A percentile compares a stretch with the other conserved stretches of the same genome.
Evolutionary conservation across 1,140 invertebrate species (phyloP).

Genomic region (Tetragnatha versicolor): DNA sequence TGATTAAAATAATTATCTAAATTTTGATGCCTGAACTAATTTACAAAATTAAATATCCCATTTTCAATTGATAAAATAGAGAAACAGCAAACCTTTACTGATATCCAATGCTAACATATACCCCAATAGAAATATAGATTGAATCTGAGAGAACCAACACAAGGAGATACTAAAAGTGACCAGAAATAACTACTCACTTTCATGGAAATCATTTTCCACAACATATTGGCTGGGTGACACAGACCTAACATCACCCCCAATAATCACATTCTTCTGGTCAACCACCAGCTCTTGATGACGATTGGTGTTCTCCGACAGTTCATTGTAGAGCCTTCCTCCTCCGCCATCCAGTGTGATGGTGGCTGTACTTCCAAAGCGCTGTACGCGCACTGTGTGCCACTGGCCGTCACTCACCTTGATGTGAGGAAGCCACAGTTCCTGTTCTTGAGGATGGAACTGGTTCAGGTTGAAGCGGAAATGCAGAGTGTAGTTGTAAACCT

Average conservation of each 20-base stretch:
- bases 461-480: conserved; percentile 94
- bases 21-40: no score
- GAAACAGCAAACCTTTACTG: no score
- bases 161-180: no score
- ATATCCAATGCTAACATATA: no score
- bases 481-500: conserved; percentile 86
- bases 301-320: conserved; percentile 86
- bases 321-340: conserved; percentile 92
- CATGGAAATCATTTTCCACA: conserved; percentile 92
- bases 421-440: conserved; percentile 87
- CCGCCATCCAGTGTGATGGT: conserved; percentile 92
- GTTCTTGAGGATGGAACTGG: conserved; percentile 80
- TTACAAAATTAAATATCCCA: no score
- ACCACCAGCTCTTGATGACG: conserved; percentile 87
- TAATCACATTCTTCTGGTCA: conserved; percentile 93
- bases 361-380: conserved; percentile 90
- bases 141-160: no score
- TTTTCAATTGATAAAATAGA: no score
- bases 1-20: no score
- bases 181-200: conserved; percentile 75
- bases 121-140: no score
- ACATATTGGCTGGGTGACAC: conserved; percentile 79
- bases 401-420: conserved; percentile 94
- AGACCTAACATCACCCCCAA: conserved; percentile 93
- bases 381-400: conserved; percentile 89